Evolutionary conservation across 37 sponge, comb jelly and placozoan genomes (phyloP), one percentile per base, ranked within the genome.

Genomic region (Chondrilla cf. caribensis): DNA sequence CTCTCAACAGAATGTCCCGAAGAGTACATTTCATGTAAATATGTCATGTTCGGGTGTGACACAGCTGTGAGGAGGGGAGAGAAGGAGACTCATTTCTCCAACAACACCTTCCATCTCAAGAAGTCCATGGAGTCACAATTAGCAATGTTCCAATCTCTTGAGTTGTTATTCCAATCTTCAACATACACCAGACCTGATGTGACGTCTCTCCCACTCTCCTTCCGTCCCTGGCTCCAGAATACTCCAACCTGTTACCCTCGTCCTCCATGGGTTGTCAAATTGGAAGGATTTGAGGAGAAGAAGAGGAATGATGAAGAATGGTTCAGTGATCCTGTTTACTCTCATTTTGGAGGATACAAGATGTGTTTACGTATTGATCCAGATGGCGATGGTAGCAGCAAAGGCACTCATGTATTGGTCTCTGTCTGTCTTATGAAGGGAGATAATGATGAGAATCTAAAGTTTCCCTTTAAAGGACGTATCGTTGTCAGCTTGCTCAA

Each of bases 21-120:
- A 4, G 59, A 64, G 47, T 43, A 42, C 6, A 79, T 87, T 15
- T 40, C 58, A 29, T 90, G 87, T 58, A 65, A 79, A n/a, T 90
- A 76, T 80, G 66, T 41, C 3, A 81, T 43, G 79, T 79, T 78
- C 24, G 90, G 87, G 9, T 90, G 90, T 77, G 15, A 39, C 31
- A 9, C 39, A n/a, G 40, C 24, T 31, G 44, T 39, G 38, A 39
- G 24, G 44, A 73, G 36, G 41, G 22, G 76, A 39, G 36, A 73
- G 43, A 39, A 73, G 64, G 29, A 29, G 64, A 62, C 9, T 47
- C 51, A 47, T 11, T 47, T 47, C 51, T 47, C 51, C 6, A 11
- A 47, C 51, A 47, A 6, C 51, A 47, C 9, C 51, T 47, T 47
- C 51, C 51, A 47, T 11, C 11, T 47, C 9, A 11, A 47, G 51